Conservation (phyloP, 2,888 invertebrate genomes). For the Ferrisia virgata region DNA sequence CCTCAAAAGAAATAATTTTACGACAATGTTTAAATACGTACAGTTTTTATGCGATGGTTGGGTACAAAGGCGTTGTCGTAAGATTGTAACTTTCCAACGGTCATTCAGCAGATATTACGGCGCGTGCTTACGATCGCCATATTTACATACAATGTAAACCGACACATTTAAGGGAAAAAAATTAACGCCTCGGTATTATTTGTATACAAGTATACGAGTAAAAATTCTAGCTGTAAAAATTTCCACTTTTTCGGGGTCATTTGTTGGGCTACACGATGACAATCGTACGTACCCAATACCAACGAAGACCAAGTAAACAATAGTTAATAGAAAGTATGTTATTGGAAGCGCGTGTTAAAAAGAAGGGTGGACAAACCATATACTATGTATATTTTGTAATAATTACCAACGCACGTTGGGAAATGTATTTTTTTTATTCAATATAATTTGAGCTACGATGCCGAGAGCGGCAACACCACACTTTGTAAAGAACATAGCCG, state of each 20-base stretch:
- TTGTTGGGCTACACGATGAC: not conserved
- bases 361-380: not conserved
- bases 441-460: not conserved
- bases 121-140: not conserved
- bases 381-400: not conserved
- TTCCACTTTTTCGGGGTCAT: not conserved
- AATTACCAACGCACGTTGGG: no score
- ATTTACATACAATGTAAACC: conserved; percentile 16
- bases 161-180: not conserved
- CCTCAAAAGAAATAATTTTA: not conserved
- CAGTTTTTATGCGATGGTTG: not conserved
- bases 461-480: not conserved
- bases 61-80: not conserved
- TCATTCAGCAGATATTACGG: not conserved
- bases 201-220: no score
- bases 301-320: not conserved
- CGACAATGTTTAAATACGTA: not conserved
- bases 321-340: not conserved
- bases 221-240: not conserved
- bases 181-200: conserved; percentile 6
- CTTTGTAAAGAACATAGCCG: not conserved
- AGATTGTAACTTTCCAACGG: not conserved
- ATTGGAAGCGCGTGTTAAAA: not conserved
- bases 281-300: no score
- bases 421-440: not conserved